Evolutionary conservation across 2,888 invertebrate species (phyloP), one percentile per base, ranked within the genome.

Genomic region (Caenorhabditis angaria): DNA sequence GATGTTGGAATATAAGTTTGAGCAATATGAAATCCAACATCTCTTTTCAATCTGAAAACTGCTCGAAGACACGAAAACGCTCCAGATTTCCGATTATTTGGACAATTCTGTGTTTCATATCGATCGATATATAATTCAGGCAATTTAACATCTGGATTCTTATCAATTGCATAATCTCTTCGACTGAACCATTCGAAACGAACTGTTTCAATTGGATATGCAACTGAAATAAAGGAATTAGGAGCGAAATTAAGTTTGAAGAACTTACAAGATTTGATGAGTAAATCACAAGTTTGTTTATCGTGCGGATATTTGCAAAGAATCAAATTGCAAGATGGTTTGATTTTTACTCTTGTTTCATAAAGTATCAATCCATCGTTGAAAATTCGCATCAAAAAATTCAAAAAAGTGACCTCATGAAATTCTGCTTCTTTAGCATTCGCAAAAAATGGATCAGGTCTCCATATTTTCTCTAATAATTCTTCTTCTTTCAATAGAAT

Each of bases 221-320:
- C 87, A 60, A 87, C 86, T 86, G 53, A 32, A 86, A 81, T 48
- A n/a, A 53, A 8, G 41, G n/a, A n/a, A n/a, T 29, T 8, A 25
- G 18, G 24, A 51, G 20, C 51, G 6, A 24, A 25, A 24, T 24
- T 8, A 51, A 24, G n/a, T 48, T n/a, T n/a, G 25, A 5, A 27
- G 48, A 27, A 76, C 82, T 79, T 68, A 86, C 86, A 87, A 22
- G 86, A 87, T 62, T 85, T 84, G 55, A 87, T 87, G 20, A 80
- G 69, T 12, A 87, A 77, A 58, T 83, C 83, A 64, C 87, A 87
- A 0, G 82, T 84, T 61, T 87, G 87, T 56, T 86, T 83, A 67
- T 87, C 87, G 61, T 87, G 87, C 0, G 87, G 87, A 65, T 86
- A 87, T 65, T 87, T 87, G 77, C 87, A 87, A 8, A 87, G 81